Evolutionary conservation across 2,113 vertebrate species (phyloP), one percentile per base, ranked within the genome.

Genomic region (Talpa occidentalis): DNA sequence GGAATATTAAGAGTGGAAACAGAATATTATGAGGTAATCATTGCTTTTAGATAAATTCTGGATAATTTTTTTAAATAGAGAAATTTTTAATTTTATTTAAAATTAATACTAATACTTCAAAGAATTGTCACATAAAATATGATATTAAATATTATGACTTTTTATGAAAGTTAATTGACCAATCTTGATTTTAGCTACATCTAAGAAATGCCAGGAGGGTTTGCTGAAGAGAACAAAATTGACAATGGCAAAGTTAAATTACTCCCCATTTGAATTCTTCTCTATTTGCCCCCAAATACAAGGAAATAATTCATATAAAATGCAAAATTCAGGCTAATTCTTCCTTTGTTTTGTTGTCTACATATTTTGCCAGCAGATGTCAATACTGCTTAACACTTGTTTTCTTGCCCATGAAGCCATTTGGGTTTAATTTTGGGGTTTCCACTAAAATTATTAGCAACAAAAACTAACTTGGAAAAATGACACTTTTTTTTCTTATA

Each of bases 351-450:
- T 56, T 66, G 8, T 2, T 62, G 5, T 64, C 12, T 10, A 24
- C 6, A 12, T 81, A 12, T 42, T 86, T n/a, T 74, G 9, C 28
- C 37, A 56, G 32, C 26, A 56, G 40, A 37, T 59, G 66, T 64
- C 42, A 67, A 44, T 83, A 52, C 30, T 72, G 19, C 30, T 94
- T 37, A 37, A 24, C n/a, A 60, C 14, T n/a, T 4, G 66, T 52
- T 79, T 59, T 83, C 4, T 32, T 73, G n/a, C 49, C 6, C 7
- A 56, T 24, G 14, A 87, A 67, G 15, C 7, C 35, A 78, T 72
- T 94, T 86, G 40, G 19, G 6, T 76, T 92, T 93, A 77, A 87
- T 93, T 91, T 78, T 14, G 17, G 32, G 22, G 1, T 83, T 84
- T 67, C 16, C 37, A 42, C 21, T 77, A 16, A 70, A 81, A 40